Evolutionary conservation across 2,797 vertebrate genomes (phyloP), one percentile per base, ranked within the genome.

Genomic region (Micropoecilia bifurca): DNA sequence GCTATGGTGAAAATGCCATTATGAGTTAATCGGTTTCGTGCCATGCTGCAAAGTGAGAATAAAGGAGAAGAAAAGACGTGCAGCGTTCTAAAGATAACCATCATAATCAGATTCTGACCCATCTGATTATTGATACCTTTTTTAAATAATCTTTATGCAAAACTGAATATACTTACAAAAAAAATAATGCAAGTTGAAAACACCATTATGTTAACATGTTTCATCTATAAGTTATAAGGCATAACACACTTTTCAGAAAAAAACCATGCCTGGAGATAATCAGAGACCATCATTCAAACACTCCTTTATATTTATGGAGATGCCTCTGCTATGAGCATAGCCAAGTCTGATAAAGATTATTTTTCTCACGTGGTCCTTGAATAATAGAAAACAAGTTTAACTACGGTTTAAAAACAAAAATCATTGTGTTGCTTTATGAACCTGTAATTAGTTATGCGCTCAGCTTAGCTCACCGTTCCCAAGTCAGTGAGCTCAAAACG

Each of bases 1-100:
- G 71, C 80, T 75, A 68, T 20, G 68, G 30, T 41, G 30, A 72
- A 78, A 57, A 77, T 59, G 59, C 16, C 45, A 83, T 85, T 80
- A 79, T 73, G 75, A 79, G 71, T 84, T 76, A 78, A 9, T 81
- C 72, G 84, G 47, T 71, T 73, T 71, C 68, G 41, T 39, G 46
- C 63, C 78, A 33, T 25, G 66, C 50, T 71, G 76, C 57, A 39
- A 28, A 36, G 46, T 50, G 16, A n/a, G 75, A 74, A 72, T 9
- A 72, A 43, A 76, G 28, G 71, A 43, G 7, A 2, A 74, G 30
- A 68, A 68, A 68, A 41, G 20, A 68, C 9, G 36, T 4, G 36
- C 36, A 22, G 61, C 4, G 61, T 63, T 36, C 61, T 20, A 20
- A 20, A 36, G 8, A 59, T 14, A 55, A 30, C 18, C 30, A 6